phyloP scores from a whole-genome alignment of 1,140 invertebrate species.

The Trissolcus basalis region DNA sequence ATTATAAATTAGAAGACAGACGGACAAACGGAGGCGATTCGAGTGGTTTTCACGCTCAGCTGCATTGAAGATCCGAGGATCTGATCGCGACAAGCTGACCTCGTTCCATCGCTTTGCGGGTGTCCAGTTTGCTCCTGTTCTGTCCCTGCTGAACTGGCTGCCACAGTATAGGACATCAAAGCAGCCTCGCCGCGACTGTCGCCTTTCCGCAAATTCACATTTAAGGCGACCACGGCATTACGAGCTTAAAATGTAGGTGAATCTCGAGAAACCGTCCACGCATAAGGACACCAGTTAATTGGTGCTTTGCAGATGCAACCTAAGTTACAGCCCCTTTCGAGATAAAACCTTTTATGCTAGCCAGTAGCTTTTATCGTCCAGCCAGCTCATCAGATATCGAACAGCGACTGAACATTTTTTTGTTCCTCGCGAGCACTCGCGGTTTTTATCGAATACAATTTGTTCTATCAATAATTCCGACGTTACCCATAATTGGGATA shows the following conservation, averaged over 20 bases:
- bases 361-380: conserved; percentile 49
- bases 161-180: conserved; percentile 52
- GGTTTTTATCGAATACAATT: conserved; percentile 12
- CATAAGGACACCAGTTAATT: conserved; percentile 60
- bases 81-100: conserved; percentile 45
- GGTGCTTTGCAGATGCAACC: conserved; percentile 48
- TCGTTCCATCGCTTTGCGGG: conserved; percentile 44
- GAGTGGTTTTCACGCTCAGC: conserved; percentile 43
- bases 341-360: conserved; percentile 59
- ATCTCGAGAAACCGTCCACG: conserved; percentile 47
- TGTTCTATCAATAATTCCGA: conserved; percentile 8
- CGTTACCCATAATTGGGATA: not conserved
- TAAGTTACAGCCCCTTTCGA: conserved; percentile 54
- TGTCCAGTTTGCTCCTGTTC: conserved; percentile 48
- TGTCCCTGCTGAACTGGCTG: conserved; percentile 35
- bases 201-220: conserved; percentile 51
- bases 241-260: conserved; percentile 57
- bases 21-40: conserved; percentile 24
- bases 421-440: conserved; percentile 16
- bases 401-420: conserved; percentile 47
- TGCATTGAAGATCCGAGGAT: conserved; percentile 41
- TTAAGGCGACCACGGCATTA: conserved; percentile 47
- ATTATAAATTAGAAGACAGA: conserved; percentile 39
- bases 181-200: conserved; percentile 37
- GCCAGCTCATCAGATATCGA: conserved; percentile 41